These are phyloP conservation scores for Coracopsis vasa DNA, from an alignment of 2,113 vertebrate genomes.

Conservation along the genomic window DNA sequence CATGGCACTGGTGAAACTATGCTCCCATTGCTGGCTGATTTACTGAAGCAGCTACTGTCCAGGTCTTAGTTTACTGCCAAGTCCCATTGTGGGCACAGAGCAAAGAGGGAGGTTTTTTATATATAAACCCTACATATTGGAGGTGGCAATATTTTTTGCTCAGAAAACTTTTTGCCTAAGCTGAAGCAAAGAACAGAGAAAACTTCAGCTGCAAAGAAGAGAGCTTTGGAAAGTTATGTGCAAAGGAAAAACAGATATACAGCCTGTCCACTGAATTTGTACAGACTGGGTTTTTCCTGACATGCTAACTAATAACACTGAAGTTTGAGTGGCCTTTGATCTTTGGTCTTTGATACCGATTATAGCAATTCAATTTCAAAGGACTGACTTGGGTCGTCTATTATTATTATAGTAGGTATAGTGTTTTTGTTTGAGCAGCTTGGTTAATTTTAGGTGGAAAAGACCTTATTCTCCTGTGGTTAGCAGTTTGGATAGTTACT, in stretches of 20 bases:
- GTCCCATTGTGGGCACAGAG: not conserved
- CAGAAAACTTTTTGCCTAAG: not conserved
- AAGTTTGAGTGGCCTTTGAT: slow-evolving; percentile 27
- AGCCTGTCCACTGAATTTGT: not conserved
- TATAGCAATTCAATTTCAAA: slow-evolving; percentile 8
- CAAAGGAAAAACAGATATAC: not conserved
- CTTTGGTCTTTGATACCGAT: slow-evolving; percentile 2
- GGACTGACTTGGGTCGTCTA: not conserved
- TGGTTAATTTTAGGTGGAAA: slow-evolving; percentile 29
- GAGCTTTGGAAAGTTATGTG: not conserved
- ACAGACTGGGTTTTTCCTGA: not conserved
- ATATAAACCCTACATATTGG: not conserved
- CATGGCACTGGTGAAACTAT: not conserved
- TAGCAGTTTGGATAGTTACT: not conserved
- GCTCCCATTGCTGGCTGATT: not conserved
- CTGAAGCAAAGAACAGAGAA: not conserved
- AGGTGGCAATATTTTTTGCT: not conserved
- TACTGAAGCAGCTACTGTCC: not conserved
- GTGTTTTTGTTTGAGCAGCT: not conserved
- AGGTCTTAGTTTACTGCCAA: not conserved
- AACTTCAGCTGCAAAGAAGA: not conserved
- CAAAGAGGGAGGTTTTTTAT: not conserved
- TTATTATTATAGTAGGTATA: not conserved
- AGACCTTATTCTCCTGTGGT: not conserved
- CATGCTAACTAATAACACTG: not conserved